These are phyloP conservation scores for Chymomyza fuscimana DNA, from an alignment of 2,888 invertebrate genomes.

Conservation along the genomic window DNA sequence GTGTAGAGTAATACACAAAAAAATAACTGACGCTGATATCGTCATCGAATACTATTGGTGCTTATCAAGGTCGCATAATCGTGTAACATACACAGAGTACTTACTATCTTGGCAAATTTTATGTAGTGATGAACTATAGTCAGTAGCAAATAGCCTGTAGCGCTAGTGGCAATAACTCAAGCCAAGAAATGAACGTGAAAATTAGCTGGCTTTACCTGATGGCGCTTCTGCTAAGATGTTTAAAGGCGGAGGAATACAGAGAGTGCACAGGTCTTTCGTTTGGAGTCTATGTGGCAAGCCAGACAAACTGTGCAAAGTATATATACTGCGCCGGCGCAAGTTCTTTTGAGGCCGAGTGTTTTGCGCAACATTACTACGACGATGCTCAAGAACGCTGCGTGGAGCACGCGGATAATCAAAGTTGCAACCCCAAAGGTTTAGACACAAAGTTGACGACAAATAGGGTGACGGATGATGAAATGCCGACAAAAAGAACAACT, in stretches of 20 bases:
- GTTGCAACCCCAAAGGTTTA: constrained; percentile 13
- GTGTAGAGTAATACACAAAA: neutral
- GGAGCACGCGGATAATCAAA: constrained; percentile 36
- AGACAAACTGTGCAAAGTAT: constrained; percentile 62
- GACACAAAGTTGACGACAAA: neutral
- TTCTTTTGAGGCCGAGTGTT: constrained; percentile 65
- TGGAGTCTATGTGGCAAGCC: constrained; percentile 55
- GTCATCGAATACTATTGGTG: neutral
- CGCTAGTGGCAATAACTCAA: too few relatives aligned
- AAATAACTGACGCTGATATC: neutral
- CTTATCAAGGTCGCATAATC: neutral
- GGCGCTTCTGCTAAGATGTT: neutral
- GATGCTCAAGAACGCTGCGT: constrained; percentile 52
- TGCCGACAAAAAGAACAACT: neutral
- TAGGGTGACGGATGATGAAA: neutral
- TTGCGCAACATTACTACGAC: constrained; percentile 58
- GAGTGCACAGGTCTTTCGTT: constrained; percentile 47
- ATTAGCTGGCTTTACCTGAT: neutral
- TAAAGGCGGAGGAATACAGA: constrained; percentile 4
- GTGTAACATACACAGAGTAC: neutral
- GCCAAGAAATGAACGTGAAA: neutral
- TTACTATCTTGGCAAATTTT: neutral
- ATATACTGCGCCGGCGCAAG: constrained; percentile 65
- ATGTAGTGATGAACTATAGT: neutral
- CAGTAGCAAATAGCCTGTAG: neutral